These are phyloP conservation scores for Grallaria varia DNA, from an alignment of 2,113 vertebrate species.

Conservation along the genomic window DNA sequence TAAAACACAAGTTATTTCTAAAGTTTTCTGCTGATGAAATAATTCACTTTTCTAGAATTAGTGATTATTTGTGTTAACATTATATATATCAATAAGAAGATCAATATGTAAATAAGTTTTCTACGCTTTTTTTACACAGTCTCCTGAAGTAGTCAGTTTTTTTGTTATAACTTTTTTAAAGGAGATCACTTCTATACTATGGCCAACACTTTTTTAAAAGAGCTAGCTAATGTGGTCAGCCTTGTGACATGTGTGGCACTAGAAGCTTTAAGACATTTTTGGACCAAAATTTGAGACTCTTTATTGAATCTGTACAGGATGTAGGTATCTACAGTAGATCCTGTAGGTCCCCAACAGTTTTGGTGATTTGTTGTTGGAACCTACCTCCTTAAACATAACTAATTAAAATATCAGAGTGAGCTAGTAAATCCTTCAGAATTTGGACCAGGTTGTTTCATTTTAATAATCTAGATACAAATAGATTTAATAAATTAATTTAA, in stretches of 20 bases:
- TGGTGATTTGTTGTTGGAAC: neutral
- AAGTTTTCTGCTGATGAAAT: conserved; percentile 74
- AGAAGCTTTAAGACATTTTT: neutral
- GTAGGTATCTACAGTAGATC: neutral
- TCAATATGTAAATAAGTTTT: conserved; percentile 23
- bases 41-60: conserved; percentile 53
- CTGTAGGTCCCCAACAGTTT: neutral
- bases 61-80: conserved; percentile 35
- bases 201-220: neutral
- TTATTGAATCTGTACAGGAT: neutral
- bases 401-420: neutral
- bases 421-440: neutral
- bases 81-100: conserved; percentile 28
- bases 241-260: neutral
- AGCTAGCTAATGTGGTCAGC: neutral
- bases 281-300: neutral
- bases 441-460: neutral
- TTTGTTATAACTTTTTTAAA: neutral
- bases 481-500: neutral
- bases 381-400: neutral
- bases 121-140: neutral
- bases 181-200: neutral
- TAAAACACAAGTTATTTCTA: conserved; percentile 70
- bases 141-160: neutral
- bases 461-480: neutral